phyloP scores from a whole-genome alignment of 2,113 vertebrate genomes.

The Bothrops jararaca region DNA sequence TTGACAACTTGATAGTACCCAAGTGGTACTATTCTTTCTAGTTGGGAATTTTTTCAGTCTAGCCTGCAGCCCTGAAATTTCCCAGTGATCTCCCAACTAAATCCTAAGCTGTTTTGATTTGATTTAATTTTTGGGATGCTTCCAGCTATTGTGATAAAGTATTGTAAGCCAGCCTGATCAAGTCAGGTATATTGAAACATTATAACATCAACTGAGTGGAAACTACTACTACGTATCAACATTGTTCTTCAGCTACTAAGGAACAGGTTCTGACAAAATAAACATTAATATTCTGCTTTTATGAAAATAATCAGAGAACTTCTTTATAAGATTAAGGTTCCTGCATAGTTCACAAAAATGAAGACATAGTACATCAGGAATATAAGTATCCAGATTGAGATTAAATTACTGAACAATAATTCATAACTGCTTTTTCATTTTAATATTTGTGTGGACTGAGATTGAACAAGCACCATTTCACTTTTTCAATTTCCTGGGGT shows the following conservation, averaged over 20 bases:
- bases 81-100: not conserved
- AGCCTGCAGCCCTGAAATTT: not conserved
- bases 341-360: not conserved
- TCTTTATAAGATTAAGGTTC: not conserved
- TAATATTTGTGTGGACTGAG: not conserved
- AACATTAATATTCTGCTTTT: constrained; percentile 3
- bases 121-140: not conserved
- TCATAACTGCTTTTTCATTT: not conserved
- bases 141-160: not conserved
- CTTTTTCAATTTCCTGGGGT: constrained; percentile 6
- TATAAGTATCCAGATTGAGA: not conserved
- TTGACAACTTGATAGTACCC: not conserved
- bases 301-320: not conserved
- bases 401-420: not conserved
- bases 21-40: not conserved
- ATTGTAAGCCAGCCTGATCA: not conserved
- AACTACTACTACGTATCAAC: not conserved
- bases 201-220: not conserved
- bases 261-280: not conserved
- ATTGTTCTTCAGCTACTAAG: not conserved
- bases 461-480: not conserved
- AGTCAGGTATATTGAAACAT: not conserved
- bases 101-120: not conserved
- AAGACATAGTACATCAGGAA: not conserved
- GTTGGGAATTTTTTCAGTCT: not conserved